phyloP scores from a whole-genome alignment of 2,888 invertebrate species.

The Uloborus plumipes region DNA sequence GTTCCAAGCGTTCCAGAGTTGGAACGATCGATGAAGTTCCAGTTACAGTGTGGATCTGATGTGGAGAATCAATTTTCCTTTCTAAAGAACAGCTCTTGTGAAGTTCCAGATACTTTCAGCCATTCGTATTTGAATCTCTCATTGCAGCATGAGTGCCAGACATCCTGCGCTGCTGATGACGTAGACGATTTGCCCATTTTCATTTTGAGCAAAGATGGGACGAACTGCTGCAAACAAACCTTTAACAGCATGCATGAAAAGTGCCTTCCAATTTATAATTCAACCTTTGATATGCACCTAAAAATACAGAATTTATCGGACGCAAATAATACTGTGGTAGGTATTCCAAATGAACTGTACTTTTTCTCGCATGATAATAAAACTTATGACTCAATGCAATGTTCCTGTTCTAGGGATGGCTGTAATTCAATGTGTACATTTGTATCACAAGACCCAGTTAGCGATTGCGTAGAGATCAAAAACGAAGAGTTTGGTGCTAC shows the following conservation, averaged over 20 bases:
- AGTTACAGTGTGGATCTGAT: constrained; percentile 8
- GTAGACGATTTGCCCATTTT: neutral
- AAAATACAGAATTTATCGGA: neutral
- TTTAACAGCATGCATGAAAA: neutral
- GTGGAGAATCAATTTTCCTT: neutral
- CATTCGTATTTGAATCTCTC: constrained; percentile 2
- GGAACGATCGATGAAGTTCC: constrained; percentile 2
- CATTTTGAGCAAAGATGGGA: neutral
- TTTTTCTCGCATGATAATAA: constrained; percentile 1
- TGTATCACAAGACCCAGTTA: neutral
- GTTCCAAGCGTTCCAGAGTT: constrained; percentile 17
- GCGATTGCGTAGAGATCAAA: neutral
- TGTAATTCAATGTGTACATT: constrained; percentile 15
- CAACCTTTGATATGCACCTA: neutral
- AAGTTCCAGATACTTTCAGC: neutral
- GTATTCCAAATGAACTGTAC: neutral
- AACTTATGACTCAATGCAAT: constrained; percentile 4
- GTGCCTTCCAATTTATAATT: constrained; percentile 2
- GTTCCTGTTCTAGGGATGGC: neutral
- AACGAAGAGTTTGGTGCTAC: constrained; percentile 18
- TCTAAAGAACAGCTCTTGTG: neutral
- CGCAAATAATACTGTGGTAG: neutral
- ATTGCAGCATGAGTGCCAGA: constrained; percentile 3
- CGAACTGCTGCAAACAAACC: neutral
- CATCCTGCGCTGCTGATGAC: neutral